Base-by-base conservation (phyloP, 2,888 invertebrate species). In the Nipponacmea schrenckii region DNA sequence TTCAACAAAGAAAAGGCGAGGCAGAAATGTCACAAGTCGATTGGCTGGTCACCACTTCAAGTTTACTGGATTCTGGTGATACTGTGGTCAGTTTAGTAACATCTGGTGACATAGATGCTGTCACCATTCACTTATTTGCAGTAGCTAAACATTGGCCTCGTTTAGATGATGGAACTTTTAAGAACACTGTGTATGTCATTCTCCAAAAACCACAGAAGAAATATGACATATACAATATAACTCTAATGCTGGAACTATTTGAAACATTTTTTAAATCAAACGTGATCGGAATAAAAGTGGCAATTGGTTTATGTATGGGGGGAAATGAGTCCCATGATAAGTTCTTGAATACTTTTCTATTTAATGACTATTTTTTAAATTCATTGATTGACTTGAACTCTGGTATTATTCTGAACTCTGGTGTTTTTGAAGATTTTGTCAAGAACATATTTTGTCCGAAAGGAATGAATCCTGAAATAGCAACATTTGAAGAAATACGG, bases 21-120 rank as follows among this genome's bases (percentile, higher is more conserved):
- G 56, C 67, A 27, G 67, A 46, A n/a, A 67, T 67, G 67, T 46
- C 67, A n/a, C 48, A 68, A 56, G 24, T 15, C 8, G 68, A 68
- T 24, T 68, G 68, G 68, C 56, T 68, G 17, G 10, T 62, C 10
- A 56, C 2, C 20, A 26, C 10, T 27, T 17, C 48, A 31, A 56
- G 26, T 24, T n/a, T 50, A 20, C 56, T 68, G 26, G 31, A 50
- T 24, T 48, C 5, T 2, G 68, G 62, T 27, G 68, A 68, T 56
- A 62, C 68, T 48, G 62, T 31, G 17, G 17, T 27, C 39, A 68
- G 68, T 44, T 68, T 62, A 17, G 56, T 68, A 14, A 56, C 62
- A 56, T 68, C 56, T 3, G 68, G 56, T 56, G 62, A 50, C 39
- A 67, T 67, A 27, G 68, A 68, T 68, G 62, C 39, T 26, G 62